A percentile compares a stretch with the other conserved stretches of the same genome.
These are phyloP conservation scores for Dissostichus mawsoni DNA, from an alignment of 2,113 vertebrate species.

Conservation along the genomic window DNA sequence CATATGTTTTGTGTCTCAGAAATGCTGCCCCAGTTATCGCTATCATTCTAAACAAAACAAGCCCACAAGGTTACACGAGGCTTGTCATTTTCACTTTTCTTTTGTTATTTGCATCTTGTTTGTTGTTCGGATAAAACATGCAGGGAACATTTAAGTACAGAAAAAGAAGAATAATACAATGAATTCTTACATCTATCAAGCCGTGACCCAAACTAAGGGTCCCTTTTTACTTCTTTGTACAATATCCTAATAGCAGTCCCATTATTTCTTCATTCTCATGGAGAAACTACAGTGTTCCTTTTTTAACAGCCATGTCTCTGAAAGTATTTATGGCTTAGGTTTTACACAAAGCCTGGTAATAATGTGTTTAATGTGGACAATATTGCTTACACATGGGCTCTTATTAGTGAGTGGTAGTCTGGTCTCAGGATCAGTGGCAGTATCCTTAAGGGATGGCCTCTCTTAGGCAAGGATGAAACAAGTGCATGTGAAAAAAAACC, in stretches of 20 bases:
- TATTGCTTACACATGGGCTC: constrained; percentile 90
- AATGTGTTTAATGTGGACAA: constrained; percentile 86
- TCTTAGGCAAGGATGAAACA: constrained; percentile 90
- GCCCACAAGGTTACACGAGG: constrained; percentile 59
- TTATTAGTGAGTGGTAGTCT: constrained; percentile 91
- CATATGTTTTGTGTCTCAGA: constrained; percentile 83
- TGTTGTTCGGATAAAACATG: constrained; percentile 44
- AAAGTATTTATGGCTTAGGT: constrained; percentile 66
- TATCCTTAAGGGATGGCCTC: constrained; percentile 88
- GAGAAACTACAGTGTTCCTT: constrained; percentile 22
- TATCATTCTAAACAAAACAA: constrained; percentile 75
- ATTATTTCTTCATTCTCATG: constrained; percentile 37
- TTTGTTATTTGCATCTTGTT: constrained; percentile 58
- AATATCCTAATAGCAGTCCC: constrained; percentile 21
- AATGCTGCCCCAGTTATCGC: constrained; percentile 79
- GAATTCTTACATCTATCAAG: constrained; percentile 4
- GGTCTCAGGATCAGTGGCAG: constrained; percentile 84
- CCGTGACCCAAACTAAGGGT: constrained; percentile 4
- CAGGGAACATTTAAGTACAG: constrained; percentile 32
- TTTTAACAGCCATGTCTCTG: constrained; percentile 23
- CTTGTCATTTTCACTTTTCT: constrained; percentile 67
- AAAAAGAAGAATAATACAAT: constrained; percentile 13
- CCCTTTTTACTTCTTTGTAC: constrained; percentile 37
- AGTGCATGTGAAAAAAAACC: constrained; percentile 86
- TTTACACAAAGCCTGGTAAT: constrained; percentile 78